Conservation (phyloP, 2,113 vertebrate species). For the Eptatretus burgeri region DNA sequence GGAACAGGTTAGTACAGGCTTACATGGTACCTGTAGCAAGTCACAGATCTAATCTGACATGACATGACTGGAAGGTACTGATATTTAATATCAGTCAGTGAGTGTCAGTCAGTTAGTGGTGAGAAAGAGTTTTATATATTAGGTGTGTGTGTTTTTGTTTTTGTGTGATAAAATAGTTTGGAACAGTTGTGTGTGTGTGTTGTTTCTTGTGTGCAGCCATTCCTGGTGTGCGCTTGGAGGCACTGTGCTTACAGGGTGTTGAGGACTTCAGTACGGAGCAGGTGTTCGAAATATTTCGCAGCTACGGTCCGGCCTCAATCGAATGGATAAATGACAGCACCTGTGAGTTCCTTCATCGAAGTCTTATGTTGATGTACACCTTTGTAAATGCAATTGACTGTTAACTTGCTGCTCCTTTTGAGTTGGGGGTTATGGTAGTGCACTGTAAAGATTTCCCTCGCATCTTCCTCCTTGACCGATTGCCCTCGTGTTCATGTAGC, state of each 20-base stretch:
- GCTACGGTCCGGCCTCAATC: slow-evolving; percentile 85
- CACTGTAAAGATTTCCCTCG: background rate
- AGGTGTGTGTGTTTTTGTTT: too few relatives aligned
- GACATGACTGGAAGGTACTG: too few relatives aligned
- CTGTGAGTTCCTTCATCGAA: slow-evolving; percentile 28
- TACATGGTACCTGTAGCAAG: too few relatives aligned
- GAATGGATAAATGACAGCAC: slow-evolving; percentile 86
- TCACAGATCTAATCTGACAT: too few relatives aligned
- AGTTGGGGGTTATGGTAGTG: background rate
- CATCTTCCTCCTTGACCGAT: background rate
- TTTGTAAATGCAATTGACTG: too few relatives aligned
- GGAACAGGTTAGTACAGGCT: too few relatives aligned
- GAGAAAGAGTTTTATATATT: too few relatives aligned
- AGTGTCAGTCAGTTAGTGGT: too few relatives aligned
- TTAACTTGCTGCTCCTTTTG: background rate
- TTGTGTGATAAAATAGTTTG: too few relatives aligned
- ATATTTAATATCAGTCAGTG: too few relatives aligned
- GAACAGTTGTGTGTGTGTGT: too few relatives aligned
- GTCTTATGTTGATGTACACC: too few relatives aligned
- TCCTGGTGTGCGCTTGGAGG: slow-evolving; percentile 50
- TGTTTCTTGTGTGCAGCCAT: slow-evolving; percentile 24
- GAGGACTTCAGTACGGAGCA: slow-evolving; percentile 95
- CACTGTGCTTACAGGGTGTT: slow-evolving; percentile 48
- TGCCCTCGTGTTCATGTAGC: background rate
- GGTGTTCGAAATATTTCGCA: slow-evolving; percentile 64